phyloP scores from a whole-genome alignment of 2,113 vertebrate genomes.

The Tapirus terrestris region DNA sequence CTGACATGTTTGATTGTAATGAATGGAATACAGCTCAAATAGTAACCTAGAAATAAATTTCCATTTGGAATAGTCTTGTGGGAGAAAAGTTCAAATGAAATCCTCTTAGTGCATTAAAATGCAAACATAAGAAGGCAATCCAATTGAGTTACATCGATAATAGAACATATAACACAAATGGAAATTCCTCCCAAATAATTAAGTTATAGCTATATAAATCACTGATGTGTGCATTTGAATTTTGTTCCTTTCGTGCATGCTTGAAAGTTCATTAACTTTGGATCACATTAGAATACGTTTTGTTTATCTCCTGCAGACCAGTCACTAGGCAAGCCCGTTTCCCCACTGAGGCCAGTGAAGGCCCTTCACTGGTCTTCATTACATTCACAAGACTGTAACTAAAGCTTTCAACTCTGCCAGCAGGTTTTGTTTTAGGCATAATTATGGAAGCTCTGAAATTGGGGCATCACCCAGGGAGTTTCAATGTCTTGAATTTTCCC shows the following conservation, averaged over 20 bases:
- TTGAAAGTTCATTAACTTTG: conserved; percentile 75
- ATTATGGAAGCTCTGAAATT: background rate
- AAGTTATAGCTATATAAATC: conserved; percentile 75
- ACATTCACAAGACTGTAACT: background rate
- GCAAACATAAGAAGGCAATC: conserved; percentile 42
- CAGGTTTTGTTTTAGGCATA: conserved; percentile 27
- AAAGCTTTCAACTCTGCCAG: background rate
- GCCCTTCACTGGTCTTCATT: background rate
- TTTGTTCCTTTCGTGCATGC: conserved; percentile 48
- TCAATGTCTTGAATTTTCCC: background rate
- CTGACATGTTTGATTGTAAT: conserved; percentile 33
- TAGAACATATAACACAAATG: conserved; percentile 58
- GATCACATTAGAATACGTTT: conserved; percentile 48
- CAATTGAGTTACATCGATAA: conserved; percentile 61
- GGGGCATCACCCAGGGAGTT: background rate
- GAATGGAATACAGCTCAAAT: conserved; percentile 25
- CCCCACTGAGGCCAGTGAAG: background rate
- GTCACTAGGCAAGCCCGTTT: background rate
- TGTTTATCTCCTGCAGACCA: conserved; percentile 50
- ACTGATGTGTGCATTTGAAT: conserved; percentile 69
- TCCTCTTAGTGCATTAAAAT: conserved; percentile 74
- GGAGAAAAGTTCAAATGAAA: conserved; percentile 75
- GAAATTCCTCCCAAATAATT: conserved; percentile 76
- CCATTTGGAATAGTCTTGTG: conserved; percentile 60
- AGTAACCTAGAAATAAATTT: conserved; percentile 59